Evolutionary conservation across 2,113 vertebrate species (phyloP).

Genomic region (Petroica traversi): DNA sequence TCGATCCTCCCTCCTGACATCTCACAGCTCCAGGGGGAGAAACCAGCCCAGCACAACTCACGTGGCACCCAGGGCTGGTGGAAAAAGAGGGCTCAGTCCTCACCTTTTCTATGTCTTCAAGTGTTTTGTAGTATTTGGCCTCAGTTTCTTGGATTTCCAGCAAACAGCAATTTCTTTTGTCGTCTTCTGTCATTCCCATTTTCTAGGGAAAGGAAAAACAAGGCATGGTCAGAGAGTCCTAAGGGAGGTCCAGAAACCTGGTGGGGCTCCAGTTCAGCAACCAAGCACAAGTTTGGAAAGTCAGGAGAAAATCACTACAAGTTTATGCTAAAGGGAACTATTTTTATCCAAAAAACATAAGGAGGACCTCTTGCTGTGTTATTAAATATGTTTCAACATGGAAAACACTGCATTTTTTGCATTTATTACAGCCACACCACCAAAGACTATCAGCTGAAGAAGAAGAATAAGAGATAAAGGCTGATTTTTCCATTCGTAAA

Average conservation of each 20-base stretch:
- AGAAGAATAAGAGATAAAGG: neutral
- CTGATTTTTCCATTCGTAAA: neutral
- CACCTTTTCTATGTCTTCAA: slow-evolving; percentile 96
- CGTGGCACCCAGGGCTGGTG: fast-evolving
- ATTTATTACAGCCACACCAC: neutral
- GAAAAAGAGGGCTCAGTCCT: neutral
- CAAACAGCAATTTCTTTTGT: slow-evolving; percentile 95
- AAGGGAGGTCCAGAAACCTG: neutral
- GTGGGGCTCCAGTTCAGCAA: neutral
- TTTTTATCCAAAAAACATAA: neutral
- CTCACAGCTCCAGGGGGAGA: neutral
- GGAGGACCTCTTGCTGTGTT: neutral
- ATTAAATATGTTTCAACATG: neutral
- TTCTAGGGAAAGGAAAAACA: slow-evolving; percentile 74
- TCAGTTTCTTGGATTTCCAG: slow-evolving; percentile 96
- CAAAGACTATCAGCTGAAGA: neutral
- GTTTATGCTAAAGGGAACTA: neutral
- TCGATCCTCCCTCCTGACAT: neutral
- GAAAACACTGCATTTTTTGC: neutral
- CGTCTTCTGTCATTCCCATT: slow-evolving; percentile 97
- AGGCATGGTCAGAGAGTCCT: fast-evolving
- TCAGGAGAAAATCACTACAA: neutral
- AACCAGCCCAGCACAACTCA: neutral
- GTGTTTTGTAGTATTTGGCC: slow-evolving; percentile 94
- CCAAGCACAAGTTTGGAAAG: neutral